phyloP scores from a whole-genome alignment of 2,113 vertebrate genomes.

The Pterocles gutturalis region DNA sequence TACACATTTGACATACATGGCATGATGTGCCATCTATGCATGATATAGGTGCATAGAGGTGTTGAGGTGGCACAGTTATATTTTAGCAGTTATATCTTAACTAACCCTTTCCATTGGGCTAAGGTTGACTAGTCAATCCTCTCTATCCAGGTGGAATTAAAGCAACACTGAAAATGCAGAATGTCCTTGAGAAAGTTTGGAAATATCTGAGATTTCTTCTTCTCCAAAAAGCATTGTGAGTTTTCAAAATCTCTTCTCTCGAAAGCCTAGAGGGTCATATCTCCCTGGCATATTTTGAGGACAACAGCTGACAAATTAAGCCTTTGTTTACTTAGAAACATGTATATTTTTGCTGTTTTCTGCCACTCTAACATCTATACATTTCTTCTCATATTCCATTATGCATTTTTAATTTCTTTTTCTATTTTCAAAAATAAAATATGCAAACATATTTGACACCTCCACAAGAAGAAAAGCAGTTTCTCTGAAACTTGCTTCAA shows the following conservation, averaged over 20 bases:
- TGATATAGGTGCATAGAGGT: background rate
- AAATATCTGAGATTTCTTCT: background rate
- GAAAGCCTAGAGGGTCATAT: background rate
- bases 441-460: background rate
- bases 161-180: background rate
- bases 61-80: background rate
- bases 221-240: background rate
- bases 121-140: background rate
- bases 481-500: background rate
- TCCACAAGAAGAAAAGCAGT: background rate
- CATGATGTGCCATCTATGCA: accelerated
- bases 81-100: background rate
- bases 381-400: background rate
- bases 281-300: background rate
- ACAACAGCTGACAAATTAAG: background rate
- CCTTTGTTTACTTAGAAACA: background rate
- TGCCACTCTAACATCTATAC: background rate
- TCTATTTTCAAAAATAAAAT: background rate
- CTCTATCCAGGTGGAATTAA: background rate
- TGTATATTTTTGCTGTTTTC: background rate
- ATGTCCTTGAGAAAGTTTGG: background rate
- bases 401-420: background rate
- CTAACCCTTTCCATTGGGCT: background rate
- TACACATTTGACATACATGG: background rate
- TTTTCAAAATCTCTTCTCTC: background rate